Evolutionary conservation across 37 sponge, comb jelly and placozoan genomes (phyloP).

Genomic region (Eunapius fragilis): DNA sequence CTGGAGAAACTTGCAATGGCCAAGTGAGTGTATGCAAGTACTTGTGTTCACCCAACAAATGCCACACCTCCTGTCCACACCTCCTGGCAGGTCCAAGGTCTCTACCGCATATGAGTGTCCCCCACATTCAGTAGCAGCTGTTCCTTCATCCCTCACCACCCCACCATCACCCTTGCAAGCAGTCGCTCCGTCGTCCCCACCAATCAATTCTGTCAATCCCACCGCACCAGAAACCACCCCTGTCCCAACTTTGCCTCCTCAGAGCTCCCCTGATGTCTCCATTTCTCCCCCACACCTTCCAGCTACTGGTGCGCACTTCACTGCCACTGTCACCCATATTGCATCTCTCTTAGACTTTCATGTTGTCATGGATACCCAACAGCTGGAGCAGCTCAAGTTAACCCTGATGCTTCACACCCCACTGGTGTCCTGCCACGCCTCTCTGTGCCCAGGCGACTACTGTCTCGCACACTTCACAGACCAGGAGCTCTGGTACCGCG

Average conservation of each 20-base stretch:
- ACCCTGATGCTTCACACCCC: background rate
- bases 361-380: background rate
- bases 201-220: background rate
- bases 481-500: background rate
- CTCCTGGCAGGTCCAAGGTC: too few species aligned
- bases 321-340: background rate
- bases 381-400: background rate
- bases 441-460: background rate
- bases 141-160: background rate
- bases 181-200: background rate
- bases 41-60: background rate
- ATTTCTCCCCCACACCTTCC: background rate
- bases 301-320: background rate
- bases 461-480: background rate
- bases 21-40: background rate
- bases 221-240: too few species aligned
- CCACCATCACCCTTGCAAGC: background rate
- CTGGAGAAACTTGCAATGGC: background rate
- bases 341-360: background rate
- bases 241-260: background rate
- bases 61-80: background rate
- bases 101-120: too few species aligned
- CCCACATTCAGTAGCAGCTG: background rate
- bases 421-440: background rate
- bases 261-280: background rate